phyloP scores from a whole-genome alignment of 2,797 vertebrate species.

The Diglossa cyanea region DNA sequence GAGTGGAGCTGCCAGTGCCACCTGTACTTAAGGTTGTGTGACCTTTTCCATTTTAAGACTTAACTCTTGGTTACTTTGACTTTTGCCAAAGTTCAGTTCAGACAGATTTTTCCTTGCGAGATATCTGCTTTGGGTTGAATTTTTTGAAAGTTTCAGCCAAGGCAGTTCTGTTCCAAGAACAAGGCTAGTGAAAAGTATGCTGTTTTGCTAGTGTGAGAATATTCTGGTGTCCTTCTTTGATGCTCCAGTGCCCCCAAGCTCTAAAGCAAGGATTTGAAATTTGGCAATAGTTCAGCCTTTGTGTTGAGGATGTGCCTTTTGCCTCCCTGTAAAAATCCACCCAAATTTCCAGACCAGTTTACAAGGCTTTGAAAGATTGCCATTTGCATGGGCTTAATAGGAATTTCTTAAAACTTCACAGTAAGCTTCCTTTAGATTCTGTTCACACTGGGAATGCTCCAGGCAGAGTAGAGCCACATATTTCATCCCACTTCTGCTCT shows the following conservation, averaged over 20 bases:
- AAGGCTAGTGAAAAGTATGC: constrained; percentile 37
- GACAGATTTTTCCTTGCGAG: constrained; percentile 2
- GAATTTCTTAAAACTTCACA: constrained; percentile 61
- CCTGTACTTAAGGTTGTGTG: not conserved
- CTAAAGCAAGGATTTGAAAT: constrained; percentile 54
- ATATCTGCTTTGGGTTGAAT: constrained; percentile 12
- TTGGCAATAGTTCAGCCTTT: constrained; percentile 62
- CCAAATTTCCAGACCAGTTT: constrained; percentile 58
- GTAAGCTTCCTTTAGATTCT: constrained; percentile 65
- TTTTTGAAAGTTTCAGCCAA: not conserved
- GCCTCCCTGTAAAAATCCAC: constrained; percentile 58
- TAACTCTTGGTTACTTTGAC: not conserved
- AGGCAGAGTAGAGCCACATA: constrained; percentile 20
- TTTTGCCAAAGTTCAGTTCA: not conserved
- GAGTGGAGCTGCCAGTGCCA: not conserved
- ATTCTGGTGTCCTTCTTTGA: constrained; percentile 48
- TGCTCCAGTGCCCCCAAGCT: constrained; percentile 59
- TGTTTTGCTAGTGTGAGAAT: constrained; percentile 55
- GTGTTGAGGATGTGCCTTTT: constrained; percentile 54
- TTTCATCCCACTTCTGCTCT: constrained; percentile 38
- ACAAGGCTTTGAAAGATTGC: constrained; percentile 64
- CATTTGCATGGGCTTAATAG: constrained; percentile 55
- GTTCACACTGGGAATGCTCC: constrained; percentile 51
- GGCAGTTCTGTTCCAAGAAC: constrained; percentile 34
- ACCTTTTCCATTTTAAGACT: not conserved